Conservation (phyloP, 1,140 invertebrate genomes). For the Drosophila trapezifrons region DNA sequence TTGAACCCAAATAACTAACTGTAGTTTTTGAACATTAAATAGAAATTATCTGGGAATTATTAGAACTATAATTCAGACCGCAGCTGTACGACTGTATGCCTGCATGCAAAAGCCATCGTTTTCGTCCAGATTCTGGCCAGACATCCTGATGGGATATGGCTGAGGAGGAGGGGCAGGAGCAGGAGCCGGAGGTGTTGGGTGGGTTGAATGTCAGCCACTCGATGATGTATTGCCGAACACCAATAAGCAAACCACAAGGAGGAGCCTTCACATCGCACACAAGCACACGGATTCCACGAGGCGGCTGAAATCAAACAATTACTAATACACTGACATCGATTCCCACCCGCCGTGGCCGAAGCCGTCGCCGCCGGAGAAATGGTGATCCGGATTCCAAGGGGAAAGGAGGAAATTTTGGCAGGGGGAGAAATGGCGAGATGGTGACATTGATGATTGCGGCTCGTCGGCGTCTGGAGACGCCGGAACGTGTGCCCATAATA, state of each 20-base stretch:
- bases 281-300: constrained; percentile 12
- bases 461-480: constrained; percentile 71
- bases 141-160: constrained; percentile 36
- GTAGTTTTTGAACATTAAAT: neutral
- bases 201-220: constrained; percentile 48
- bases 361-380: too few relatives aligned
- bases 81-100: constrained; percentile 7
- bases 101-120: constrained; percentile 22
- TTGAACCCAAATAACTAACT: too few relatives aligned
- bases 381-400: constrained; percentile 2
- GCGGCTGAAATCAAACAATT: constrained; percentile 62
- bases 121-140: constrained; percentile 42
- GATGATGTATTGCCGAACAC: constrained; percentile 74
- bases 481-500: constrained; percentile 79
- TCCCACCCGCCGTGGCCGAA: constrained; percentile 8
- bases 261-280: constrained; percentile 36
- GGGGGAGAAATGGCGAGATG: constrained; percentile 17
- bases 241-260: constrained; percentile 76
- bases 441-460: constrained; percentile 78
- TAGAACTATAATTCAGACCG: constrained; percentile 9
- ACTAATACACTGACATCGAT: constrained; percentile 67
- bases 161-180: neutral
- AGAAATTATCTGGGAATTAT: neutral
- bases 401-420: constrained; percentile 1
- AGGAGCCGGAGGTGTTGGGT: constrained; percentile 1